Evolutionary conservation across 2,888 invertebrate species (phyloP).

Genomic region (Cylloceria caligata): DNA sequence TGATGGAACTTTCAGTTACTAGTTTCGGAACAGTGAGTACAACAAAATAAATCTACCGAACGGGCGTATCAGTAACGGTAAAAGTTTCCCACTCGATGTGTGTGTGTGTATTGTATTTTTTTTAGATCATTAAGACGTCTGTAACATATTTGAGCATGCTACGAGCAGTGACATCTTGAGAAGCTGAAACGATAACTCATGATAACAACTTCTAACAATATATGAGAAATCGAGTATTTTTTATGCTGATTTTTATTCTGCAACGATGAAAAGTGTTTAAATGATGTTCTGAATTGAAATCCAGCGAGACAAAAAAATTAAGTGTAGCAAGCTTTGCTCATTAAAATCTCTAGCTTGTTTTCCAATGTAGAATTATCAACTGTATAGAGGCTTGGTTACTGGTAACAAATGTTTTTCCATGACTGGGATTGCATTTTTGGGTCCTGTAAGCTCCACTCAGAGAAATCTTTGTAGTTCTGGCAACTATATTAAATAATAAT

Average conservation of each 20-base stretch:
- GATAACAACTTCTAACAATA: slow-evolving; percentile 12
- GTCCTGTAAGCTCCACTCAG: too few species aligned
- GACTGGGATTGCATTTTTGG: too few species aligned
- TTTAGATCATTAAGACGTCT: slow-evolving; percentile 71
- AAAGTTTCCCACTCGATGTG: too few species aligned
- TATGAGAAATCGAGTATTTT: slow-evolving; percentile 9
- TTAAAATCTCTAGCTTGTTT: neutral
- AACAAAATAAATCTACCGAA: slow-evolving; percentile 2
- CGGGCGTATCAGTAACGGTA: too few species aligned
- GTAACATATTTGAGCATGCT: slow-evolving; percentile 72
- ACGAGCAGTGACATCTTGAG: slow-evolving; percentile 53
- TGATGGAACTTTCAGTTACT: slow-evolving; percentile 72
- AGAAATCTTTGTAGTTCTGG: too few species aligned
- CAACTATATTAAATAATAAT: too few species aligned
- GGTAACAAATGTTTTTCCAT: too few species aligned
- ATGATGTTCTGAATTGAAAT: neutral
- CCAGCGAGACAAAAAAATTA: neutral
- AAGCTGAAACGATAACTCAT: neutral
- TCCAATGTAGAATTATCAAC: too few species aligned
- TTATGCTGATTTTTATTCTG: neutral
- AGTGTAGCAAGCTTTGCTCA: slow-evolving; percentile 7
- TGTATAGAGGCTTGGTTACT: too few species aligned
- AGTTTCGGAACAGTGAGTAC: slow-evolving; percentile 73
- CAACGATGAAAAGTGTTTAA: neutral
- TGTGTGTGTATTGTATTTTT: too few species aligned